These are phyloP conservation scores for Hippocampus mohnikei DNA, from an alignment of 2,113 vertebrate species.

Conservation along the genomic window DNA sequence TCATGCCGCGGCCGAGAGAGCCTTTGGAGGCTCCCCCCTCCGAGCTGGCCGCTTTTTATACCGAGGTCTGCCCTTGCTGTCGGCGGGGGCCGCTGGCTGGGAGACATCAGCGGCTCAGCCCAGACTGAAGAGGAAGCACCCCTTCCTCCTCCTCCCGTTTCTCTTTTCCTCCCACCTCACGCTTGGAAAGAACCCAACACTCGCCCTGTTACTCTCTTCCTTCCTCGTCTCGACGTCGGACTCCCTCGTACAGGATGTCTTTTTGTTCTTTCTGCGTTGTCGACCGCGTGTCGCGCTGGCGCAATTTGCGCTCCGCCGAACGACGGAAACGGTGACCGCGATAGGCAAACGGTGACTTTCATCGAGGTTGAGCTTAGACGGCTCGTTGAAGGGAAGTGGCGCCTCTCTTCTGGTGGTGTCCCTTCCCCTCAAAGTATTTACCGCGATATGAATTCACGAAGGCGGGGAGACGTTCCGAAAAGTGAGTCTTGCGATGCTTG, in stretches of 20 bases:
- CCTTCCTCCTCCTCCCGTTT: conserved; percentile 49
- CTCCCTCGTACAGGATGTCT: conserved; percentile 43
- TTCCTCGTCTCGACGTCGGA: conserved; percentile 28
- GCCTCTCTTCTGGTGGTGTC: too few relatives aligned
- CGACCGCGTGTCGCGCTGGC: conserved; percentile 31
- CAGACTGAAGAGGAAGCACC: conserved; percentile 63
- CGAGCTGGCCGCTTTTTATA: conserved; percentile 50
- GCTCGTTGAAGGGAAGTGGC: not conserved
- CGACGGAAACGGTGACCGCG: conserved; percentile 36
- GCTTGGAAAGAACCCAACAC: conserved; percentile 45
- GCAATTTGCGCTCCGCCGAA: conserved; percentile 40
- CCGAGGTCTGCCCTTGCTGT: conserved; percentile 52
- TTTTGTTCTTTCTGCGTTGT: conserved; percentile 15
- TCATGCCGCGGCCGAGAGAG: conserved; percentile 63
- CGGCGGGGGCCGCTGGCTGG: conserved; percentile 52
- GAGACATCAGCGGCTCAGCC: conserved; percentile 56
- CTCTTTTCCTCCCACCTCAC: conserved; percentile 50
- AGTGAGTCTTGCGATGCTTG: too few relatives aligned
- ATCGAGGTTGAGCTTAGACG: not conserved
- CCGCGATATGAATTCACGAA: too few relatives aligned
- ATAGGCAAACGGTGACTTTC: conserved; percentile 61
- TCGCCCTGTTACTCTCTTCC: conserved; percentile 28
- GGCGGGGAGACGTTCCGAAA: too few relatives aligned
- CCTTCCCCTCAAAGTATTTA: not conserved
- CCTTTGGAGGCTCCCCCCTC: conserved; percentile 62